Base-by-base conservation (phyloP, 2,888 invertebrate species). In the Cheilosia vulpina region DNA sequence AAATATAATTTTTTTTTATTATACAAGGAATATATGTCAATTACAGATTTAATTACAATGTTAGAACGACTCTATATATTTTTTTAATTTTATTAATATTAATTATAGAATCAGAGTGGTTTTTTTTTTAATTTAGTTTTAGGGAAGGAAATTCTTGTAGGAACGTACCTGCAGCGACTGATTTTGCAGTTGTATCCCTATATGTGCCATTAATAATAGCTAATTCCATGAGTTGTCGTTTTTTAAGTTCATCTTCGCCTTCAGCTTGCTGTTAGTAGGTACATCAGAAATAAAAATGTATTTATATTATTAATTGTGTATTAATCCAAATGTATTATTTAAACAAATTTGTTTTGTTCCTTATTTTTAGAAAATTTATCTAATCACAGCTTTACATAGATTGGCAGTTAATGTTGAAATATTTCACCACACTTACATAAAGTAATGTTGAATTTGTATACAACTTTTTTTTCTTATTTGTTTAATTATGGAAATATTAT, bases 151-250 rank as follows among this genome's bases (percentile, higher is more conserved):
- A 82, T 63, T 77, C 17, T 76, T 31, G 50, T 47, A 65, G 72
- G 62, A 52, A 91, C 91, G 91, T 94, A 96, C 97, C 97, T 95
- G 96, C 95, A 90, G 96, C 95, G 89, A 96, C 95, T 89, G 96
- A 96, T 93, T 97, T 98, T 89, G 96, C 90, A 92, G 97, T 97
- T 83, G 98, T 98, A 93, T 99, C 98, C 92, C 99, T 96, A 94
- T 99, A 99, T 73, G 99, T 99, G 92, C 99, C 99, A 93, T 99
- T 99, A 92, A 99, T 99, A 91, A 99, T 99, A 91, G 99, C 99
- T 92, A 99, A 94, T 93, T 99, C 99, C 99, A 99, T 99, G 90
- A 99, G 94, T 93, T 99, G 99, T 92, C 99, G 96, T 93, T 99
- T 99, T 95, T 99, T 99, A 91, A 99, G 94, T 93, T 99, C 99